Conservation (phyloP, 1,140 invertebrate species). For the Mamestra configurata region DNA sequence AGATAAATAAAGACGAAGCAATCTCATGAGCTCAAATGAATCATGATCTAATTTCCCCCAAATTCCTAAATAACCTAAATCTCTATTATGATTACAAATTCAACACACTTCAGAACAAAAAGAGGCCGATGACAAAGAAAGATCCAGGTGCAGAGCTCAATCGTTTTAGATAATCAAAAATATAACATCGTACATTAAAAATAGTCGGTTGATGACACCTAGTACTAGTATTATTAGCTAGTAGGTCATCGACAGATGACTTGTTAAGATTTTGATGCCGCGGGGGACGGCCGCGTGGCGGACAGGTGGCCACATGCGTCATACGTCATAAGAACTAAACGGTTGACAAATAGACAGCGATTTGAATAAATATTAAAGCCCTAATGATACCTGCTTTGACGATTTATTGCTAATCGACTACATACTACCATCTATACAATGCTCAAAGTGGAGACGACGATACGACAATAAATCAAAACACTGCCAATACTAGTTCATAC, state of each 20-base stretch:
- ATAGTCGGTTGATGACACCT: slow-evolving; percentile 43
- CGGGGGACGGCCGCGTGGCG: not conserved
- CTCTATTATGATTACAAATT: not conserved
- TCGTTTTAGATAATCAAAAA: not conserved
- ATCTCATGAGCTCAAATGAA: too few species aligned
- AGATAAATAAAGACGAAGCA: too few species aligned
- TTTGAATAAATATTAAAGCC: slow-evolving; percentile 11
- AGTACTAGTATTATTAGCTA: slow-evolving; percentile 37
- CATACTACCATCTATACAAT: too few species aligned
- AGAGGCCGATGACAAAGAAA: not conserved
- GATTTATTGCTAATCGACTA: not conserved
- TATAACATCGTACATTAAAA: slow-evolving; percentile 25
- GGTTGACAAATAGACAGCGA: slow-evolving; percentile 16
- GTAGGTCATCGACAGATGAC: slow-evolving; percentile 39
- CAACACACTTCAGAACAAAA: not conserved
- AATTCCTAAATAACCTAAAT: too few species aligned
- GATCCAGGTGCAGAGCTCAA: not conserved
- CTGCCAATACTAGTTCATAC: too few species aligned
- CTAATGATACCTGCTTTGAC: slow-evolving; percentile 4
- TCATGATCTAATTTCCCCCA: too few species aligned
- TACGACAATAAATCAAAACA: too few species aligned
- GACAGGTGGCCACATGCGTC: not conserved
- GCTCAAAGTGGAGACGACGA: too few species aligned
- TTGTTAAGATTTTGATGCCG: slow-evolving; percentile 26
- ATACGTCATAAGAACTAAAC: slow-evolving; percentile 36